Evolutionary conservation across 2,888 invertebrate genomes (phyloP).

Genomic region (Priocnemis perturbator): DNA sequence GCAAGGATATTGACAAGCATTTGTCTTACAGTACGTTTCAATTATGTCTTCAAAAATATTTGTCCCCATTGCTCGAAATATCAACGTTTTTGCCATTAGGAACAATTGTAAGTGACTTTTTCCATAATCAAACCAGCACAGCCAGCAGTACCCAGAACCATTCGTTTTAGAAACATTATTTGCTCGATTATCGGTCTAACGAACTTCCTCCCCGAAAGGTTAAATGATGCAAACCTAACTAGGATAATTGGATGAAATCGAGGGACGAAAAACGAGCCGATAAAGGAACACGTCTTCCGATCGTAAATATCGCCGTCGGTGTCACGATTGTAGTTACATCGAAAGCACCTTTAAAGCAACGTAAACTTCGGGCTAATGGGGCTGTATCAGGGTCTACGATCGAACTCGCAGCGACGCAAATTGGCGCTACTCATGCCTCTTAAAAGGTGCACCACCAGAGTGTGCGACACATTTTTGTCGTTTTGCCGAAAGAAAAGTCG

Average conservation of each 20-base stretch:
- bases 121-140: too few species aligned
- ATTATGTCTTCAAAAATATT: too few species aligned
- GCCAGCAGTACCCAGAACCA: too few species aligned
- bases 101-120: too few species aligned
- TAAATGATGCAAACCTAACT: too few species aligned
- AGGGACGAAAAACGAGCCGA: constrained; percentile 19
- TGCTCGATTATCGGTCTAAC: too few species aligned
- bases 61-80: too few species aligned
- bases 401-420: constrained; percentile 28
- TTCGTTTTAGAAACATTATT: too few species aligned
- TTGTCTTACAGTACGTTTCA: too few species aligned
- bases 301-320: constrained; percentile 2
- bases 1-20: too few species aligned
- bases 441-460: neutral
- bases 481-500: neutral
- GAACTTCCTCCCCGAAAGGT: too few species aligned
- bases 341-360: constrained; percentile 25
- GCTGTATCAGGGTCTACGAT: constrained; percentile 31
- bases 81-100: too few species aligned
- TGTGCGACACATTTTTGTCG: neutral
- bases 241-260: constrained; percentile 19
- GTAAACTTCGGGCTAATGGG: constrained; percentile 29
- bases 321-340: constrained; percentile 18
- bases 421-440: constrained; percentile 21
- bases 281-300: constrained; percentile 12